Percentiles rank a stretch among this genome's conserved stretches.
phyloP scores from a whole-genome alignment of 2,888 invertebrate genomes.

The Eretmocerus hayati region DNA sequence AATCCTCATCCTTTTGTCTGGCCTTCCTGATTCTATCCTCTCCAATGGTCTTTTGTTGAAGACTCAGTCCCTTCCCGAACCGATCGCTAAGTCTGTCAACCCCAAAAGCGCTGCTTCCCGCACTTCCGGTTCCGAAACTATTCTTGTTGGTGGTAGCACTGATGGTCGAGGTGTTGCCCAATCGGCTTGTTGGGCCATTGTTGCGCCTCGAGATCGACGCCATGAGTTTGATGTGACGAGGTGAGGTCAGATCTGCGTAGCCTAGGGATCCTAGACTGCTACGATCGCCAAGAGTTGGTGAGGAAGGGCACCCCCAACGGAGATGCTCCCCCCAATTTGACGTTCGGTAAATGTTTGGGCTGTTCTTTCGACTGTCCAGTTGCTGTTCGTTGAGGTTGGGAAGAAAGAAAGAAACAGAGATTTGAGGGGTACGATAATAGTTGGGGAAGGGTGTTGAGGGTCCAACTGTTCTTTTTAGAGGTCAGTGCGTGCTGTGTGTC shows the following conservation, averaged over 20 bases:
- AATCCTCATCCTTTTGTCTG: conserved; percentile 74
- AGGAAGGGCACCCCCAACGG: background rate
- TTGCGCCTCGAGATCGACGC: background rate
- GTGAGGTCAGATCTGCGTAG: background rate
- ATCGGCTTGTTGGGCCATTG: background rate
- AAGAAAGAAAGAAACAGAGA: too few relatives aligned
- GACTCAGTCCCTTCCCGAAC: conserved; percentile 58
- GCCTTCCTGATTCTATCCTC: conserved; percentile 68
- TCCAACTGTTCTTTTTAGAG: too few relatives aligned
- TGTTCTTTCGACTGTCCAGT: background rate
- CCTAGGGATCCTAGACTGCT: background rate
- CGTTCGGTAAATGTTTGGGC: too few relatives aligned
- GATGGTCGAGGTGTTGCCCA: background rate
- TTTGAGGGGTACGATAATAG: too few relatives aligned
- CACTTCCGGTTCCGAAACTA: background rate
- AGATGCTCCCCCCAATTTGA: background rate
- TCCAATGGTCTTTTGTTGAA: conserved; percentile 42
- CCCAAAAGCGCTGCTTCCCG: background rate
- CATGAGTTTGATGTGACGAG: background rate
- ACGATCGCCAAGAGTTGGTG: too few relatives aligned
- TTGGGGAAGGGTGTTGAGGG: too few relatives aligned
- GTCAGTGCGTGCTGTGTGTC: too few relatives aligned
- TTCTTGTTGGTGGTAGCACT: background rate
- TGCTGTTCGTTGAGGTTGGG: too few relatives aligned
- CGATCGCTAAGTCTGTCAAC: conserved; percentile 73